Evolutionary conservation across 2,888 invertebrate genomes (phyloP), one percentile per base, ranked within the genome.

Genomic region (Orgyia antiqua): DNA sequence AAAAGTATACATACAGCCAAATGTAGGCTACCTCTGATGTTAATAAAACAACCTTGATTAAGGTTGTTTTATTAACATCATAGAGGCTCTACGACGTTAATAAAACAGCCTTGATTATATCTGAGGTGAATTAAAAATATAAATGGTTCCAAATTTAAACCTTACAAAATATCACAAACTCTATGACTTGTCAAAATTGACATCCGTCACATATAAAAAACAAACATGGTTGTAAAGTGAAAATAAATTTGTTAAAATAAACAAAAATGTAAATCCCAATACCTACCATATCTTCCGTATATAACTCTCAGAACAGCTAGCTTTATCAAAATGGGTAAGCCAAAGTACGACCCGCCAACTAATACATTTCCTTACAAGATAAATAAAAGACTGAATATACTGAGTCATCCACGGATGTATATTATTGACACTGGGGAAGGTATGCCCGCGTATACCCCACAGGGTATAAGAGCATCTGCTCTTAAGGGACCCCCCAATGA

Each of bases 381-480:
- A 33, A 33, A 56, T 0, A 68, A 40, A 27, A 58, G 83, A 27
- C 36, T 79, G 31, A 73, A 72, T 33, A 39, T 68, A 10, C 39
- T 84, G 27, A 74, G 77, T 38, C 48, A 58, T 0, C 80, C 84
- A 0, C 53, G 63, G 18, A 61, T 50, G n/a, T 48, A 57, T 12
- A 60, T 68, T 1, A 36, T 60, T 0, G 68, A 68, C 6, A 60
- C 56, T 0, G 69, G 51, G 0, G 71, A 74, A 31, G 71, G 64
- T 0, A 66, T 78, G 76, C 83, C 80, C 0, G 51, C 52, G 0
- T 39, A 63, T 0, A 73, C 66, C 0, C 49, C 62, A 0, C 13
- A 50, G 1, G 83, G 83, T 0, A 59, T 73, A 2, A 45, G 83
- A 10, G 50, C 52, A 24, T 80, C 82, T 0, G 83, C 83, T 0